Base-by-base conservation (phyloP, 2,113 vertebrate species). In the Centropus unirufus region DNA sequence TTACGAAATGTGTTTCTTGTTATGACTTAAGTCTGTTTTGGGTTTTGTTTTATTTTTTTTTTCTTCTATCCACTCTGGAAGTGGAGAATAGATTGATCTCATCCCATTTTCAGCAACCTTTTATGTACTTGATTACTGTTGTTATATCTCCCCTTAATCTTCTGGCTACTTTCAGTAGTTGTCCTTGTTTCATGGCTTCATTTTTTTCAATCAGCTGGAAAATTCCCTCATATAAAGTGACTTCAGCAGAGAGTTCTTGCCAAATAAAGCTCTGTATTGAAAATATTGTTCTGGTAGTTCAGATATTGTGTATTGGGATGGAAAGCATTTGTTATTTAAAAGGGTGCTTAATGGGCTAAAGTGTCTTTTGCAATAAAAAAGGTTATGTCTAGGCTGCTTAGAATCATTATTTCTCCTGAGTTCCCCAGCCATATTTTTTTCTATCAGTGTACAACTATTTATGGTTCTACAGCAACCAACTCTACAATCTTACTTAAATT, bases 151-250 rank as follows among this genome's bases (percentile, higher is more conserved):
- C 46, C 34, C 64, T 86, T 84, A 67, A 46, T 59, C 86, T 91
- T 84, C 69, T 46, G 9, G 63, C 55, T 81, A 5, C 52, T 82
- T 88, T 52, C 26, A 44, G 57, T 64, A 42, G 46, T 74, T 61
- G 26, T 81, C 64, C 72, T 74, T 89, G 59, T 75, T 91, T 93
- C 68, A n/a, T 44, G 64, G 39, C 42, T 77, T 90, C 34, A 20
- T 89, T 93, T 92, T 57, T 89, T 81, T 59, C 57, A 74, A 47
- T 57, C 30, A 66, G 21, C 47, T 74, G 32, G 61, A 74, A 94
- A 92, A 95, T 76, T 84, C 76, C 58, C 12, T 51, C 75, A n/a
- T 26, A 40, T 40, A 18, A 46, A 89, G n/a, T 20, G 9, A 24
- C 32, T 91, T 89, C 87, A 54, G 67, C 79, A 73, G 30, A 58